phyloP scores from a whole-genome alignment of 1,140 invertebrate genomes.

The Lordiphosa stackelbergi region DNA sequence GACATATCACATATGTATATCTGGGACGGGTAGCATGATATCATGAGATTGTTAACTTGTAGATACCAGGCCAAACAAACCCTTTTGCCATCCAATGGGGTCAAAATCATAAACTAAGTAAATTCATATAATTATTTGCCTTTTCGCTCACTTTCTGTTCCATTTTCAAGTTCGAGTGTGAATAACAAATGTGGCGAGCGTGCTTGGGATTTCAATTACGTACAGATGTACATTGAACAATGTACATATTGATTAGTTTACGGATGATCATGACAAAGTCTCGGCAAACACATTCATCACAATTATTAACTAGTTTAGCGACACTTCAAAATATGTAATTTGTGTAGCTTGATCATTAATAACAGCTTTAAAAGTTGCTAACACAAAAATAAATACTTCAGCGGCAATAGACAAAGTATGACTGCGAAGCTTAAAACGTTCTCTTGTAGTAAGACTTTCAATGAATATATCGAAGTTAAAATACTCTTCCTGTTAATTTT shows the following conservation, averaged over 20 bases:
- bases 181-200: constrained; percentile 19
- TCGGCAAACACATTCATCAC: constrained; percentile 37
- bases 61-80: constrained; percentile 17
- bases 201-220: constrained; percentile 39
- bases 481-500: not conserved
- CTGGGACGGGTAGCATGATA: constrained; percentile 36
- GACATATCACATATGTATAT: constrained; percentile 19
- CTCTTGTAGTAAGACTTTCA: not conserved
- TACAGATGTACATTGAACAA: not conserved
- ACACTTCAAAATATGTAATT: constrained; percentile 15
- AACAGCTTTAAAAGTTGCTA: constrained; percentile 19
- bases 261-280: constrained; percentile 20
- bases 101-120: constrained; percentile 24
- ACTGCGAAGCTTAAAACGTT: not conserved
- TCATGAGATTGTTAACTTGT: constrained; percentile 30
- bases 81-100: constrained; percentile 27
- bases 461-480: not conserved
- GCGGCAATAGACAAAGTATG: not conserved
- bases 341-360: constrained; percentile 15
- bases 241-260: not conserved
- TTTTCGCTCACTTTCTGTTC: constrained; percentile 30
- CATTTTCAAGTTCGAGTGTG: constrained; percentile 46
- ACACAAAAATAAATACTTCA: constrained; percentile 6
- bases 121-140: constrained; percentile 12
- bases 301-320: constrained; percentile 35